Percentiles rank a stretch among this genome's conserved stretches.
Conservation (phyloP, 2,797 vertebrate genomes). For the Halcyon chelicuti region DNA sequence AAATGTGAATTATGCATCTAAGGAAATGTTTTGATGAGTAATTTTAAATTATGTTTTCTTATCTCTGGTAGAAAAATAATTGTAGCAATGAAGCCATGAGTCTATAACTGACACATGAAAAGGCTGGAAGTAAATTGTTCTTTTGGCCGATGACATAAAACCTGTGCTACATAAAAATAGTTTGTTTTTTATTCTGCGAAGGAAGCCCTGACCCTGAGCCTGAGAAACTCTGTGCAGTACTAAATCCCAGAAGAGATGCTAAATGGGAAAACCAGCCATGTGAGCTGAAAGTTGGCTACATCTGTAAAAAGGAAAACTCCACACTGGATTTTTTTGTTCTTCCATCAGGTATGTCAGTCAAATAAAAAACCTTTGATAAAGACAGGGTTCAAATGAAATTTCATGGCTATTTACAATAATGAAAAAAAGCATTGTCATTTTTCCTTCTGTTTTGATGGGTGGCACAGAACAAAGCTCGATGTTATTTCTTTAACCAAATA, state of each 20-base stretch:
- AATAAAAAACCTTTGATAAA: not conserved
- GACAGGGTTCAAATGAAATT: not conserved
- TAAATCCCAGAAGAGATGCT: slow-evolving; percentile 87
- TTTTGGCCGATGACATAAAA: not conserved
- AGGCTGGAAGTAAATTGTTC: not conserved
- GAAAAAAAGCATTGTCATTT: not conserved
- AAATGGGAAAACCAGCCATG: slow-evolving; percentile 90
- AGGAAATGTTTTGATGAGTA: not conserved
- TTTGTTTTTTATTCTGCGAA: slow-evolving; percentile 46
- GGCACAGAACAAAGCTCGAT: not conserved
- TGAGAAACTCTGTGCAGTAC: slow-evolving; percentile 84
- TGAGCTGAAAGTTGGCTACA: slow-evolving; percentile 87
- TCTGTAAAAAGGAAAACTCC: slow-evolving; percentile 89
- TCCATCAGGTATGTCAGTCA: slow-evolving; percentile 75
- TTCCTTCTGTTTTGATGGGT: not conserved
- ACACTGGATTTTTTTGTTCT: slow-evolving; percentile 74
- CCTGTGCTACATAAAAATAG: not conserved
- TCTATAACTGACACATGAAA: not conserved
- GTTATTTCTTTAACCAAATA: not conserved
- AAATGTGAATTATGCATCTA: not conserved
- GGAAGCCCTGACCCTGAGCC: slow-evolving; percentile 88
- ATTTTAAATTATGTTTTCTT: not conserved
- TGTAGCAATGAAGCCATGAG: not conserved
- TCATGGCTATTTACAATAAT: not conserved
- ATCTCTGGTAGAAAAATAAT: not conserved